Base-by-base conservation (phyloP, 2,113 vertebrate genomes). In the Calcarius ornatus region DNA sequence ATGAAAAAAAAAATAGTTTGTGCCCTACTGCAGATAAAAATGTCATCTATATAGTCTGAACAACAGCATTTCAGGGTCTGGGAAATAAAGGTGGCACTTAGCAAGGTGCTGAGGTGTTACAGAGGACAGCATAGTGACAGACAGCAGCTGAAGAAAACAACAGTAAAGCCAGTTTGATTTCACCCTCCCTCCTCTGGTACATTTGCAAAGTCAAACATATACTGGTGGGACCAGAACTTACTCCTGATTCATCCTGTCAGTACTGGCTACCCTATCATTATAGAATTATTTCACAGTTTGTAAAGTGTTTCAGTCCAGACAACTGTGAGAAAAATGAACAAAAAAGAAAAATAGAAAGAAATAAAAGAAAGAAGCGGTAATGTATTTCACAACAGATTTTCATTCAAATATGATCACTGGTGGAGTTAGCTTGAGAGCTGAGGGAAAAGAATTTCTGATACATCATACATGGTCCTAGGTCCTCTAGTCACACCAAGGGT, bases 261-360 rank as follows among this genome's bases (percentile, higher is more conserved):
- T 25, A 45, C 14, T 43, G 23, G 21, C 25, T 54, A 61, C 35
- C 12, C 21, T 22, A 27, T 56, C 15, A 23, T 51, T 56, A 18
- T 8, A 43, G 22, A 76, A 53, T 57, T 77, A n/a, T 19, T 61
- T 22, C 43, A 80, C 22, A 33, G 17, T 82, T 66, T 70, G 33
- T 25, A 50, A 86, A 75, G 35, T 1, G 0, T 42, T 42, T 38
- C 42, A 28, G 25, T 48, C 10, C 24, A 47, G 50, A 40, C 5
- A 66, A 35, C 21, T 38, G 9, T 11, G 17, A 24, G 1, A 2
- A 11, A 21, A 17, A 15, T 1, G 2, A 5, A 16, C 6, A 35
- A 30, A 33, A 33, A 12, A 33, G 3, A 12, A 19, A 13, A 33
- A 25, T 2, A 43, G 19, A 54, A 70, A 15, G 2, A 15, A 56